Conservation (phyloP, 2,888 invertebrate species). For the Cataglyphis rosenhaueri region DNA sequence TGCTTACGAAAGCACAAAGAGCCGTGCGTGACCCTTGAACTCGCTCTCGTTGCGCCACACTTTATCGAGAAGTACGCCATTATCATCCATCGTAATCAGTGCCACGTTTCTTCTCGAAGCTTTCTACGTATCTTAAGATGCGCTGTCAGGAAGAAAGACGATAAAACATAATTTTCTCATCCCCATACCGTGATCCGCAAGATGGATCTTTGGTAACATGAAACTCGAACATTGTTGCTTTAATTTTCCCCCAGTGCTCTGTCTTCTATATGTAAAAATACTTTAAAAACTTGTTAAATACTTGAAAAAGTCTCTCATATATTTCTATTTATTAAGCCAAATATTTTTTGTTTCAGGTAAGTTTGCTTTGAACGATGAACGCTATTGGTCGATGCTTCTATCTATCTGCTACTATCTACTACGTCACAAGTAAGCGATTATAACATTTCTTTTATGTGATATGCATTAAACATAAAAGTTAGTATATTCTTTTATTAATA, state of each 20-base stretch:
- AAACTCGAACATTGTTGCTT: not conserved
- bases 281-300: not conserved
- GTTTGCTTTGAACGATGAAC: slow-evolving; percentile 20
- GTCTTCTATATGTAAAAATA: not conserved
- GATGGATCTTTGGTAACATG: not conserved
- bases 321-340: not conserved
- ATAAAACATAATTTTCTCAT: slow-evolving; percentile 54
- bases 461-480: not conserved
- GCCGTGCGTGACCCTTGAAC: slow-evolving; percentile 46
- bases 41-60: slow-evolving; percentile 38
- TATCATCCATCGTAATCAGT: slow-evolving; percentile 57
- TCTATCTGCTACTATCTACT: not conserved
- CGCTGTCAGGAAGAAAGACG: slow-evolving; percentile 40
- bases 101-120: slow-evolving; percentile 50
- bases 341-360: slow-evolving; percentile 66
- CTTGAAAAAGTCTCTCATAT: not conserved
- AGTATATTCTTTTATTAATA: not conserved
- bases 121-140: slow-evolving; percentile 49
- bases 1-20: slow-evolving; percentile 43
- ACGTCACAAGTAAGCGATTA: slow-evolving; percentile 20
- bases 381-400: not conserved
- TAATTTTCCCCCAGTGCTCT: not conserved
- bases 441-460: not conserved
- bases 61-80: slow-evolving; percentile 51
- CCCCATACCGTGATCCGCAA: slow-evolving; percentile 27